A percentile compares a stretch with the other conserved stretches of the same genome.
Evolutionary conservation across 2,888 invertebrate species (phyloP).

Genomic region (Abscondita cerata): DNA sequence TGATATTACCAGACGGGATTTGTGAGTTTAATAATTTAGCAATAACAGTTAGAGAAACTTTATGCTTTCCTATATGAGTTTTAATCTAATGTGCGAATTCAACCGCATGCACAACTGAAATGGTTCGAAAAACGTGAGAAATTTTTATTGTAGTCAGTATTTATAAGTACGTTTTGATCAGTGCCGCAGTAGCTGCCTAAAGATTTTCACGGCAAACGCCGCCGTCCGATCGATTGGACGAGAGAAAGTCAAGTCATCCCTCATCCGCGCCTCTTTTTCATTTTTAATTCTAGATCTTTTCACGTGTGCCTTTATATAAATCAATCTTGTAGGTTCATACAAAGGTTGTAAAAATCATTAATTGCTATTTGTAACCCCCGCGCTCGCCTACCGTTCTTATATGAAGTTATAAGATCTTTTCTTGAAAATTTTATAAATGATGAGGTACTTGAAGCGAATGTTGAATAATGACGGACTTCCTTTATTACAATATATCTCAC

Average conservation of each 20-base stretch:
- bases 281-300: background rate
- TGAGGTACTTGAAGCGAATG: constrained; percentile 48
- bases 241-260: constrained; percentile 6
- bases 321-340: constrained; percentile 6
- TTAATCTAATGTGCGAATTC: no score
- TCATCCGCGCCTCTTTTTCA: constrained; percentile 2
- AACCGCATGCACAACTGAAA: no score
- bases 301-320: constrained; percentile 5
- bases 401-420: constrained; percentile 37
- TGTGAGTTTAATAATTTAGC: no score
- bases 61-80: no score
- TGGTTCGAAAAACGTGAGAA: no score
- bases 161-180: background rate
- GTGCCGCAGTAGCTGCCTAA: background rate
- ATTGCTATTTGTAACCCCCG: constrained; percentile 42
- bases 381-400: constrained; percentile 27
- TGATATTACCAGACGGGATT: no score
- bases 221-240: constrained; percentile 2
- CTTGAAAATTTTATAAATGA: constrained; percentile 47
- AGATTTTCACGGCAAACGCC: background rate
- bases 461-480: constrained; percentile 57
- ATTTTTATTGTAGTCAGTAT: no score
- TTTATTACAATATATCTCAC: constrained; percentile 56
- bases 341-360: constrained; percentile 18
- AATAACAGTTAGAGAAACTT: no score